phyloP scores from a whole-genome alignment of 1,140 invertebrate genomes.

The Drosophila ohnishii region DNA sequence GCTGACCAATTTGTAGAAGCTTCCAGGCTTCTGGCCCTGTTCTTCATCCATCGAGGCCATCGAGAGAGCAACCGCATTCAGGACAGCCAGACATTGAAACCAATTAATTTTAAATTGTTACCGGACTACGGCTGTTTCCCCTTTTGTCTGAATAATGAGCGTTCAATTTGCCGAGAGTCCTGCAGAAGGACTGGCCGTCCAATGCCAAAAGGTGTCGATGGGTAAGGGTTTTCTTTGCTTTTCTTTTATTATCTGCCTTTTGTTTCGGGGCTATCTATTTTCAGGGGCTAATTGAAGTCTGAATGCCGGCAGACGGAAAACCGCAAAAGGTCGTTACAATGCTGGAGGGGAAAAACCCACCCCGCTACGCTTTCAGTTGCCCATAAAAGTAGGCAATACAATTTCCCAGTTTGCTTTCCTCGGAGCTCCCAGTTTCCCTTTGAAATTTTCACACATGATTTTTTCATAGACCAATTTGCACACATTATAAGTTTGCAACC shows the following conservation, averaged over 20 bases:
- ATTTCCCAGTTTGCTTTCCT: slow-evolving; percentile 40
- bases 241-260: slow-evolving; percentile 15
- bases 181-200: slow-evolving; percentile 3
- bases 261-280: slow-evolving; percentile 49
- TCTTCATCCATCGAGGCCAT: slow-evolving; percentile 18
- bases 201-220: slow-evolving; percentile 63
- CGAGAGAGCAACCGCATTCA: slow-evolving; percentile 30
- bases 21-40: neutral
- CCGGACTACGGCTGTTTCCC: slow-evolving; percentile 10
- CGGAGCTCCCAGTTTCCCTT: slow-evolving; percentile 21
- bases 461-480: slow-evolving; percentile 77
- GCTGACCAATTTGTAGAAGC: slow-evolving; percentile 52
- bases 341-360: neutral
- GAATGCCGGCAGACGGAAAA: slow-evolving; percentile 31
- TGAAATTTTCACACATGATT: slow-evolving; percentile 75
- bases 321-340: slow-evolving; percentile 45
- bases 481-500: slow-evolving; percentile 71
- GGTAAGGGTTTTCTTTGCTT: slow-evolving; percentile 47
- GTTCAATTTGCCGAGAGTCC: slow-evolving; percentile 42
- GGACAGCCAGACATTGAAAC: slow-evolving; percentile 69
- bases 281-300: slow-evolving; percentile 58
- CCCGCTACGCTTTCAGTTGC: slow-evolving; percentile 11
- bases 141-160: slow-evolving; percentile 55
- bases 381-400: slow-evolving; percentile 50
- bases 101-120: slow-evolving; percentile 82